Conservation (phyloP, 2,113 vertebrate genomes). For the Lepisosteus oculatus region DNA sequence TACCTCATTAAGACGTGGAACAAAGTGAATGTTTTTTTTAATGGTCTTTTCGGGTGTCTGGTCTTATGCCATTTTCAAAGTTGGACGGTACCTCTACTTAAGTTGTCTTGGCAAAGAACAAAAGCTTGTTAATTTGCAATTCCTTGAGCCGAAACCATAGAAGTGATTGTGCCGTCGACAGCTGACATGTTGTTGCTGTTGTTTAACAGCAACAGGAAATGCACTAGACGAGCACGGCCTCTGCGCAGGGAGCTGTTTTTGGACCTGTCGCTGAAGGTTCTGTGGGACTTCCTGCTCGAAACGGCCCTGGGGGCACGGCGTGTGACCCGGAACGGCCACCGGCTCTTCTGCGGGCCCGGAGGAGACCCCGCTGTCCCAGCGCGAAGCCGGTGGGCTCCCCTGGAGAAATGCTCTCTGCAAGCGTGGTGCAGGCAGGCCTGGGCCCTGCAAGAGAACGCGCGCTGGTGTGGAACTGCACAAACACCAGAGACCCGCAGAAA, state of each 20-base stretch:
- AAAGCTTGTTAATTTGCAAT: background rate
- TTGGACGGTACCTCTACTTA: too few relatives aligned
- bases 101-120: background rate
- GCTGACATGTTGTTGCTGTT: too few relatives aligned
- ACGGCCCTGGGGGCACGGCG: constrained; percentile 3
- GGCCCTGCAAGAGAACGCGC: too few relatives aligned
- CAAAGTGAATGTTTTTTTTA: too few relatives aligned
- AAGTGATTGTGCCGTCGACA: background rate
- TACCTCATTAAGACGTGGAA: too few relatives aligned
- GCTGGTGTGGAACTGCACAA: background rate
- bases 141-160: constrained; percentile 4
- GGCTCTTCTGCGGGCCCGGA: background rate
- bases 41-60: too few relatives aligned
- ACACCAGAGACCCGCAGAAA: background rate
- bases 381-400: background rate
- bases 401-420: background rate
- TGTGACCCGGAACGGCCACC: background rate
- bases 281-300: constrained; percentile 16
- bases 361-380: too few relatives aligned
- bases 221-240: background rate
- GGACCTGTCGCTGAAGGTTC: constrained; percentile 1
- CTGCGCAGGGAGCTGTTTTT: background rate
- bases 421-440: too few relatives aligned
- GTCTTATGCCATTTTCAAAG: too few relatives aligned
- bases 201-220: constrained; percentile 13